These are phyloP conservation scores for Pan paniscus DNA, from an alignment of 2,113 vertebrate genomes.

Conservation along the genomic window DNA sequence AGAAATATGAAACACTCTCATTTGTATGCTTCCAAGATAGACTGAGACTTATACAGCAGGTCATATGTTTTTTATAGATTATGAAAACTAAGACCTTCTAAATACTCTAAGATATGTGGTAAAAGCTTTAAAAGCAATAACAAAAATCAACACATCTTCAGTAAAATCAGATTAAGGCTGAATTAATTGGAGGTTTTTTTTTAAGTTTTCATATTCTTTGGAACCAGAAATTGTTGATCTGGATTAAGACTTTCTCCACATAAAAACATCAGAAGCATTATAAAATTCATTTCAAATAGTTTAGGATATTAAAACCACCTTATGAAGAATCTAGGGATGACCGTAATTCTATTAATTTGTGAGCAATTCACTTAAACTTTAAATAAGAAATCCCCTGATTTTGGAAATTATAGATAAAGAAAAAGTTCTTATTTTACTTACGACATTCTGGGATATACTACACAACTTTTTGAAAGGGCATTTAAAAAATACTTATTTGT, in stretches of 20 bases:
- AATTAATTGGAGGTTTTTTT: neutral
- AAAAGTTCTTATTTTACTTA: neutral
- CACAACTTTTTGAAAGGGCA: neutral
- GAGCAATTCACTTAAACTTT: neutral
- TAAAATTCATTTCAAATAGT: neutral
- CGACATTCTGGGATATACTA: neutral
- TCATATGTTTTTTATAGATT: neutral
- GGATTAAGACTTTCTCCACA: neutral
- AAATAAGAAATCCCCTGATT: neutral
- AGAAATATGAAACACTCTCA: neutral
- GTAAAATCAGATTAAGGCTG: neutral
- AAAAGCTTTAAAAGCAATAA: neutral
- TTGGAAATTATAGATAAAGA: neutral
- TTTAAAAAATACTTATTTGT: neutral
- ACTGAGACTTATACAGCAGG: neutral
- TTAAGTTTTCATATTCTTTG: neutral
- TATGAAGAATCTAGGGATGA: neutral
- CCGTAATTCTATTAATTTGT: neutral
- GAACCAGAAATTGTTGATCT: neutral
- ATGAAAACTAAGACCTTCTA: neutral
- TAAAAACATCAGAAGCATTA: neutral
- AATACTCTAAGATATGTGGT: neutral
- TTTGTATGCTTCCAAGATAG: neutral
- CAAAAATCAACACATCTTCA: neutral
- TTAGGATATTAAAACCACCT: neutral